Percentiles rank a stretch among this genome's conserved stretches.
Conservation (phyloP, 2,888 invertebrate genomes). For the Drosophila cognata region DNA sequence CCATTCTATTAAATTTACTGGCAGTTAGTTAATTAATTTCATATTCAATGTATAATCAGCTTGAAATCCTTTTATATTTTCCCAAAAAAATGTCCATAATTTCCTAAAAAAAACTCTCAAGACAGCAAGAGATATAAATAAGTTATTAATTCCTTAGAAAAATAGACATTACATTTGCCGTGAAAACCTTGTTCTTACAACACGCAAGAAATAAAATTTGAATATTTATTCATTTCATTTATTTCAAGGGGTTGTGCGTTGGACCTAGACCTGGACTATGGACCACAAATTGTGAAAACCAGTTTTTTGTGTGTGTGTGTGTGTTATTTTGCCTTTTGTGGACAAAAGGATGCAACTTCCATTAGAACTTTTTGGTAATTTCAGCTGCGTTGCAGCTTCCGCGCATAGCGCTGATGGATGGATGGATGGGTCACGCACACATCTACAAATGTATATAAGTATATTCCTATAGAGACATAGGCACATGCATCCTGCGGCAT, state of each 20-base stretch:
- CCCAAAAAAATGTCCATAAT: constrained; percentile 38
- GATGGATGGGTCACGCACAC: constrained; percentile 68
- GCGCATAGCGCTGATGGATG: constrained; percentile 62
- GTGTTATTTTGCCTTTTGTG: constrained; percentile 39
- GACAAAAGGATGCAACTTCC: constrained; percentile 77
- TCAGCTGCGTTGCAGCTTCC: constrained; percentile 67
- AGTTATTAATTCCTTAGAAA: constrained; percentile 26
- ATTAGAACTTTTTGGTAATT: constrained; percentile 75
- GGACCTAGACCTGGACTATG: constrained; percentile 31
- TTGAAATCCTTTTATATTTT: constrained; percentile 31
- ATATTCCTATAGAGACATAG: constrained; percentile 4
- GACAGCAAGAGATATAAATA: constrained; percentile 60
- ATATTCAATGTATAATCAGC: constrained; percentile 22
- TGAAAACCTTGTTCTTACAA: constrained; percentile 36
- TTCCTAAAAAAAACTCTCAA: constrained; percentile 21
- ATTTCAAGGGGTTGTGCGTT: constrained; percentile 46
- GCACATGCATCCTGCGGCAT: constrained; percentile 50
- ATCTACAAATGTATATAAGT: constrained; percentile 1
- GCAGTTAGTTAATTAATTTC: background rate
- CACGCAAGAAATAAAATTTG: constrained; percentile 50
- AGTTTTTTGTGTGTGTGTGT: constrained; percentile 48
- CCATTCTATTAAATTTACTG: background rate
- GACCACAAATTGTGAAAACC: constrained; percentile 52
- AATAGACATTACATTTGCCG: constrained; percentile 44
- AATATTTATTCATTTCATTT: constrained; percentile 48